A percentile compares a stretch with the other conserved stretches of the same genome.
Evolutionary conservation across 23 tunicate genomes (phyloP).

Genomic region (Clavelina lepadiformis): DNA sequence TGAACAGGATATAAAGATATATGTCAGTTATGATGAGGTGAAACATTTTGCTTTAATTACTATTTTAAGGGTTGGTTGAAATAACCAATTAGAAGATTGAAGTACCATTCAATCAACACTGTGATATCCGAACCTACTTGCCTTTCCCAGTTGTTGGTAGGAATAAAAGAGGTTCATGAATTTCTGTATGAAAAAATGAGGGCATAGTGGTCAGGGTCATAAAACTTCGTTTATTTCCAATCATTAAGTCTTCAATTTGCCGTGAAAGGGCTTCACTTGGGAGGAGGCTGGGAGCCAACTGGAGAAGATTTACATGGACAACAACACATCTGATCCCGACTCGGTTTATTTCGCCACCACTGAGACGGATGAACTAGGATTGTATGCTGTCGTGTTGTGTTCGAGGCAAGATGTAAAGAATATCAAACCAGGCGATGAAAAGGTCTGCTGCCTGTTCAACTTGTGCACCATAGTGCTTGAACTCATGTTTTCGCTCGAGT

Average conservation of each 20-base stretch:
- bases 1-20: conserved; percentile 24
- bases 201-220: no score
- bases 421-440: neutral
- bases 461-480: conserved; percentile 5
- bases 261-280: conserved; percentile 37
- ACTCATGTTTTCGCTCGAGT: neutral
- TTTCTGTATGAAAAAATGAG: no score
- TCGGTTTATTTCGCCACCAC: conserved; percentile 10
- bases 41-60: neutral
- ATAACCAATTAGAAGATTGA: neutral
- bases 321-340: neutral
- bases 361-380: conserved; percentile 33
- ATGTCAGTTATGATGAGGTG: conserved; percentile 41
- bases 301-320: conserved; percentile 9
- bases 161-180: no score
- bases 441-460: conserved; percentile 22
- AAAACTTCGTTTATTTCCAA: no score
- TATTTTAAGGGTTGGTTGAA: neutral
- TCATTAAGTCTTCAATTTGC: no score
- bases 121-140: neutral
- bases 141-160: no score
- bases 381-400: conserved; percentile 23
- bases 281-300: conserved; percentile 20
- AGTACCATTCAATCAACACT: neutral
- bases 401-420: conserved; percentile 21